phyloP scores from a whole-genome alignment of 64 coral and sea anemone genomes.

The Astreopora myriophthalma region DNA sequence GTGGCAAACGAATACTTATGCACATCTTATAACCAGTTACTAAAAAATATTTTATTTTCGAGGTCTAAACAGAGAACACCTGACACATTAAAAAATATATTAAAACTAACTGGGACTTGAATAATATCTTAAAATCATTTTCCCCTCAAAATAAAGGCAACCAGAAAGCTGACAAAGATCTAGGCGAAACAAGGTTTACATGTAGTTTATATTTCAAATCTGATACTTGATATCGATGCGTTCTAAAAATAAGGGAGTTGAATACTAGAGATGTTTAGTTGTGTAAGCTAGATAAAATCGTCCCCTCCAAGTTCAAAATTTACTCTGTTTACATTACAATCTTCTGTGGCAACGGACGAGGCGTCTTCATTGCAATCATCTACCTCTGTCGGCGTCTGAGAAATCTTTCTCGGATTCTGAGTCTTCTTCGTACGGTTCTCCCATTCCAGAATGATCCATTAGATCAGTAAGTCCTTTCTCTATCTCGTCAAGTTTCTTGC shows the following conservation, averaged over 20 bases:
- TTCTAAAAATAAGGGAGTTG: neutral
- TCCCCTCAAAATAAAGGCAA: neutral
- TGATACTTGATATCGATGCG: neutral
- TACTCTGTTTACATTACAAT: conserved; percentile 30
- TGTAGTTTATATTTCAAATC: too few species aligned
- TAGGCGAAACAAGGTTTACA: too few species aligned
- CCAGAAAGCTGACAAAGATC: neutral
- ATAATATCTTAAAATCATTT: neutral
- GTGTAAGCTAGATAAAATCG: neutral
- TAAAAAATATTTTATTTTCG: too few species aligned
- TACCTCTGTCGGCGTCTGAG: conserved; percentile 55
- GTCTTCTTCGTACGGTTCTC: conserved; percentile 90
- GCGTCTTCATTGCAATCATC: neutral
- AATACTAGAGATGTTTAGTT: too few species aligned
- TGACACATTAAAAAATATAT: too few species aligned
- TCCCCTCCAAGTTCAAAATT: neutral
- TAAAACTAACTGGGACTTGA: too few species aligned
- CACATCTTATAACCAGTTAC: too few species aligned
- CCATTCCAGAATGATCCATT: conserved; percentile 96
- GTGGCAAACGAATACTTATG: too few species aligned
- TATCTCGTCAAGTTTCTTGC: conserved; percentile 87
- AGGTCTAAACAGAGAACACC: too few species aligned
- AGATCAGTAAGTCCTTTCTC: conserved; percentile 94
- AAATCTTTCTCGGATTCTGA: conserved; percentile 83
- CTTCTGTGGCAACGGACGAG: conserved; percentile 13